These are phyloP conservation scores for Theonella swinhoei DNA, from an alignment of 37 sponge, comb jelly and placozoan species.

Conservation along the genomic window DNA sequence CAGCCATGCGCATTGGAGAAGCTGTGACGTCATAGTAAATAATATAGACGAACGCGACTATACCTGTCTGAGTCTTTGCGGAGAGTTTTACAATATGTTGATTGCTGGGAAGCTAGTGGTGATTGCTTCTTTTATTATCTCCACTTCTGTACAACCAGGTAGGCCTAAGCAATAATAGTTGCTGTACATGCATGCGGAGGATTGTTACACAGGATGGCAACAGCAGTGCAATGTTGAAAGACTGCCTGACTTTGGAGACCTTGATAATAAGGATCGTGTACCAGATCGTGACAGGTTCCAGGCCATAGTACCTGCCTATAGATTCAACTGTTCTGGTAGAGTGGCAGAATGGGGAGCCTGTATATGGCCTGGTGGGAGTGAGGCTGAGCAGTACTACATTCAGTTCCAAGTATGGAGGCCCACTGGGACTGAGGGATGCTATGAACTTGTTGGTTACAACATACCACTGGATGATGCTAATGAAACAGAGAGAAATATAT, in stretches of 20 bases:
- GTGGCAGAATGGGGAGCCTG: neutral
- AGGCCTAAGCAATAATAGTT: too few species aligned
- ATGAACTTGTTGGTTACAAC: conserved; percentile 32
- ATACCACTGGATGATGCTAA: neutral
- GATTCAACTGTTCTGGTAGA: neutral
- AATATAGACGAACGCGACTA: too few species aligned
- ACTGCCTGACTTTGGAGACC: neutral
- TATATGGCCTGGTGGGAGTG: neutral
- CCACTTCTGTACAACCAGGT: too few species aligned
- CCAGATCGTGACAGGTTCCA: neutral
- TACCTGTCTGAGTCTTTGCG: too few species aligned
- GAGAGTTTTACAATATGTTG: too few species aligned
- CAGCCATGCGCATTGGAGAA: too few species aligned
- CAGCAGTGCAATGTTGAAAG: neutral
- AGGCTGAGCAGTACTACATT: neutral
- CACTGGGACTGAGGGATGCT: conserved; percentile 12
- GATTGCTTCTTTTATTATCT: too few species aligned
- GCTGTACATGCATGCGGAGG: too few species aligned
- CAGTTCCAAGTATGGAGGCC: conserved; percentile 59
- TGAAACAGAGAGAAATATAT: too few species aligned
- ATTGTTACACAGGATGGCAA: too few species aligned
- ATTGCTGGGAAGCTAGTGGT: too few species aligned
- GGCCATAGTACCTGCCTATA: neutral
- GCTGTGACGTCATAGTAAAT: too few species aligned
- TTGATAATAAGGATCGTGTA: neutral